Evolutionary conservation across 2,797 vertebrate species (phyloP).

Genomic region (Distichodus sexfasciatus): DNA sequence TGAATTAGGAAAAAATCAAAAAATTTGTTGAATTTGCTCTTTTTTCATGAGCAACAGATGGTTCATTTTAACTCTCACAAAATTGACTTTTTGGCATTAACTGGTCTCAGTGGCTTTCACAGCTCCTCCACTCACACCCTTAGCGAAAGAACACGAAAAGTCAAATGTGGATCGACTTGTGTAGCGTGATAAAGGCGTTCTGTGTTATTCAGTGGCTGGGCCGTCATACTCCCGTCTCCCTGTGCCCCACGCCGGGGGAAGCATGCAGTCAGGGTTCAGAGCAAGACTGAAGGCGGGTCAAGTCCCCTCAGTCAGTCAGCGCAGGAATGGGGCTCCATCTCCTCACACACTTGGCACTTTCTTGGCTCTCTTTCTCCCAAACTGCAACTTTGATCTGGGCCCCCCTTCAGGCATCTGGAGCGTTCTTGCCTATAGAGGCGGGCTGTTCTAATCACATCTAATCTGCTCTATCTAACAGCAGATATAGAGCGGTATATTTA

Average conservation of each 20-base stretch:
- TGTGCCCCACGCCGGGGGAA: conserved; percentile 2
- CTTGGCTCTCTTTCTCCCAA: conserved; percentile 35
- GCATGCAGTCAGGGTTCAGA: conserved; percentile 24
- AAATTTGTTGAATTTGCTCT: too few species aligned
- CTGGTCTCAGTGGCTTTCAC: too few species aligned
- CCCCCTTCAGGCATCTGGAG: conserved; percentile 14
- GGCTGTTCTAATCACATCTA: conserved; percentile 46
- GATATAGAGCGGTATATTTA: conserved; percentile 45
- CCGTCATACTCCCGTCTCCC: conserved; percentile 4
- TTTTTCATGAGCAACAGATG: too few species aligned
- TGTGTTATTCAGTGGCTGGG: conserved; percentile 19
- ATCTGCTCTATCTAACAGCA: conserved; percentile 36
- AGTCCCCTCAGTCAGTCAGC: conserved; percentile 26
- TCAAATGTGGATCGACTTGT: conserved; percentile 3
- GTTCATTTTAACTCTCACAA: too few species aligned
- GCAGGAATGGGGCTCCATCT: conserved; percentile 19
- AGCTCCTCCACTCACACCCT: too few species aligned
- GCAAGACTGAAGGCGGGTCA: conserved; percentile 32
- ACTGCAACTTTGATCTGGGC: conserved; percentile 32
- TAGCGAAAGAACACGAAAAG: conserved; percentile 9
- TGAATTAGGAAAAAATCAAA: too few species aligned
- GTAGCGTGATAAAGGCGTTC: conserved; percentile 3
- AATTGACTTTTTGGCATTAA: too few species aligned
- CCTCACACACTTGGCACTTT: conserved; percentile 43
- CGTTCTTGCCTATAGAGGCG: conserved; percentile 25